Percentiles rank a stretch among this genome's conserved stretches.
phyloP scores from a whole-genome alignment of 2,113 vertebrate genomes.

The Myotis yumanensis region DNA sequence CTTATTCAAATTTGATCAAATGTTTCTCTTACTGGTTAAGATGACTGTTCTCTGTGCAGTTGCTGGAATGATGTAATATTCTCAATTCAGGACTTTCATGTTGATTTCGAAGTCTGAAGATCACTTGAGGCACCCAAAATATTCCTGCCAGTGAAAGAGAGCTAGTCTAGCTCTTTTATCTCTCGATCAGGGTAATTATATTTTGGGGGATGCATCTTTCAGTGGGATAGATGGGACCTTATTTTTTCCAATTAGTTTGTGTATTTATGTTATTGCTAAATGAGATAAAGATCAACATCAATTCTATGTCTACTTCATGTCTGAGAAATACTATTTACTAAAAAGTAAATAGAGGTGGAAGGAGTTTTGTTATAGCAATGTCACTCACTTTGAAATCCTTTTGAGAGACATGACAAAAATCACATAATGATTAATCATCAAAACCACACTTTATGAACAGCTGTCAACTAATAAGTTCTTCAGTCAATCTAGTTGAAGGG shows the following conservation, averaged over 20 bases:
- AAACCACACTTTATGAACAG: slow-evolving; percentile 33
- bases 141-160: not conserved
- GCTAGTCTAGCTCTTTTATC: not conserved
- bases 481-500: not conserved
- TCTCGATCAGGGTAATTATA: not conserved
- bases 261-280: slow-evolving; percentile 2
- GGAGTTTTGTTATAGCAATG: not conserved
- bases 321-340: slow-evolving; percentile 39
- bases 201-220: not conserved
- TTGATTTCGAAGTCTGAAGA: not conserved
- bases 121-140: not conserved
- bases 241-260: slow-evolving; percentile 13
- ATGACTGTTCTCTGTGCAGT: not conserved
- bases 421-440: slow-evolving; percentile 23
- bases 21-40: not conserved
- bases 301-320: slow-evolving; percentile 1
- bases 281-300: slow-evolving; percentile 15
- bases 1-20: slow-evolving; percentile 23
- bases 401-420: slow-evolving; percentile 30
- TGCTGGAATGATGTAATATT: not conserved
- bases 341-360: not conserved
- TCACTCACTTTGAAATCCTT: slow-evolving; percentile 35
- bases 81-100: not conserved
- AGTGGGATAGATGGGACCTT: not conserved
- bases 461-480: slow-evolving; percentile 7